Evolutionary conservation across 2,888 invertebrate species (phyloP).

Genomic region (Brenthis ino): DNA sequence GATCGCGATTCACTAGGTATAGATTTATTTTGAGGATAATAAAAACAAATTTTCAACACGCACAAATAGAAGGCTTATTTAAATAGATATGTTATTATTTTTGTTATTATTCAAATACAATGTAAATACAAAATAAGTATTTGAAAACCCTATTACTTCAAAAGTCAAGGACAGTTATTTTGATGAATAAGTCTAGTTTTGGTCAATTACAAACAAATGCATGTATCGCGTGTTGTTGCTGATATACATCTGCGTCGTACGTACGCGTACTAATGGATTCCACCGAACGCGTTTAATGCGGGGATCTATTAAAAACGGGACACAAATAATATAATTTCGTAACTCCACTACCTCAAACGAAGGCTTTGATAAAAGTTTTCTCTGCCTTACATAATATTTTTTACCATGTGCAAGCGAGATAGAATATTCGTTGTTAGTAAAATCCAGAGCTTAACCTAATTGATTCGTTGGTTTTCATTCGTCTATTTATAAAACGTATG

Average conservation of each 20-base stretch:
- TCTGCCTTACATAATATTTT: slow-evolving; percentile 31
- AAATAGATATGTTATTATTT: background rate
- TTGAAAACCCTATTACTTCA: slow-evolving; percentile 3
- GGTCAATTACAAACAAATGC: slow-evolving; percentile 52
- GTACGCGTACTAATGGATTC: slow-evolving; percentile 70
- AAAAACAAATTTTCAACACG: background rate
- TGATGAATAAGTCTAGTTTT: slow-evolving; percentile 14
- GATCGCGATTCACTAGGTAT: slow-evolving; percentile 13
- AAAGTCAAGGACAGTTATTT: slow-evolving; percentile 12
- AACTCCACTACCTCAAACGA: slow-evolving; percentile 33
- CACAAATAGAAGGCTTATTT: background rate
- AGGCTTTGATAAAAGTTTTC: slow-evolving; percentile 21
- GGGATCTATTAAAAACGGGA: slow-evolving; percentile 52
- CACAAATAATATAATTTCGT: slow-evolving; percentile 38
- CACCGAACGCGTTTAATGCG: slow-evolving; percentile 60
- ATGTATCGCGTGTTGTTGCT: slow-evolving; percentile 56
- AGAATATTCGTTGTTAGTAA: slow-evolving; percentile 16
- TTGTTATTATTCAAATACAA: background rate
- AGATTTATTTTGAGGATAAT: slow-evolving; percentile 8
- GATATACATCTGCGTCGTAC: slow-evolving; percentile 56
- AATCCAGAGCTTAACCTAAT: slow-evolving; percentile 29
- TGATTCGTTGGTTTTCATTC: slow-evolving; percentile 22
- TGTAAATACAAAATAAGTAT: slow-evolving; percentile 4
- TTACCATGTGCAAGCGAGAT: slow-evolving; percentile 19
- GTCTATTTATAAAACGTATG: slow-evolving; percentile 18